Evolutionary conservation across 2,797 vertebrate species (phyloP).

Genomic region (Peromyscus melanophrys): DNA sequence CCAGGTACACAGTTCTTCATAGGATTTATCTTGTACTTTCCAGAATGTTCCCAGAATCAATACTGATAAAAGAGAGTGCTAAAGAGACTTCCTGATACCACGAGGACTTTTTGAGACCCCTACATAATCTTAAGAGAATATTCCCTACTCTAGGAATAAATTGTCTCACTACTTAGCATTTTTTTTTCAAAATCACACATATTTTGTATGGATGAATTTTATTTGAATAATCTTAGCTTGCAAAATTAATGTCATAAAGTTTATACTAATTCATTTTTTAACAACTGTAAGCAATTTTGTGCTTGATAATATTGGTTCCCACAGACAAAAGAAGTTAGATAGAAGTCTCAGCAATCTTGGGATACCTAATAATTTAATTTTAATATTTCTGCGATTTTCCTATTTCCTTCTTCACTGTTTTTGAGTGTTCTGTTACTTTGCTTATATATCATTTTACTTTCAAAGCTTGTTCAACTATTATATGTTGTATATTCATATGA

Average conservation of each 20-base stretch:
- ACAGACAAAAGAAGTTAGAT: background rate
- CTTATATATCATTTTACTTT: background rate
- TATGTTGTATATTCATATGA: background rate
- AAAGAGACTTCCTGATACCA: background rate
- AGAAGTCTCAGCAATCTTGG: background rate
- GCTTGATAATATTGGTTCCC: background rate
- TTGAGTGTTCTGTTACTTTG: background rate
- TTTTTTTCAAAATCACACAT: background rate
- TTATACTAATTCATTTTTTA: background rate
- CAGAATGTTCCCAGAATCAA: background rate
- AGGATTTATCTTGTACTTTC: background rate
- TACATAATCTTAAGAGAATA: background rate
- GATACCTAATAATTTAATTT: background rate
- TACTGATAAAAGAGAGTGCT: background rate
- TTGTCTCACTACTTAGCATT: background rate
- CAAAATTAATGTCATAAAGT: constrained; percentile 5
- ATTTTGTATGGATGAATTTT: background rate
- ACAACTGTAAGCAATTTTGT: background rate
- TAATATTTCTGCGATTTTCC: background rate
- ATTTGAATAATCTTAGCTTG: background rate
- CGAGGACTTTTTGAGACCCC: background rate
- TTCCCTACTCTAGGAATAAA: background rate
- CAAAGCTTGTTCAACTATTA: background rate
- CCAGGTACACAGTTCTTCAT: background rate
- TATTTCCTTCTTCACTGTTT: background rate